phyloP scores from a whole-genome alignment of 2,888 invertebrate genomes.

The Sinotaia quadrata region DNA sequence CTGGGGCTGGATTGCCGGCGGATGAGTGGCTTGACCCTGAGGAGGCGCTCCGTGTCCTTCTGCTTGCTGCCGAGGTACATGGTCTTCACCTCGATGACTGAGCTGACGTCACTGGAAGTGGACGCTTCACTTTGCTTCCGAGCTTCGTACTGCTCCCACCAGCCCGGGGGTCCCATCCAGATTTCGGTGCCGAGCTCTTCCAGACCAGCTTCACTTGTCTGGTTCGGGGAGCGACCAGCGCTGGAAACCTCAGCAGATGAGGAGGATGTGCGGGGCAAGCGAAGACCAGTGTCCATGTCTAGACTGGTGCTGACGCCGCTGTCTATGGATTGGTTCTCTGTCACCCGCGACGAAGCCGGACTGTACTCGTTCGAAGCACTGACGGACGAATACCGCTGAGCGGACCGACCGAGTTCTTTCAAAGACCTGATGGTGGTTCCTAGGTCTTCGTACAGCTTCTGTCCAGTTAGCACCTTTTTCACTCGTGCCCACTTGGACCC shows the following conservation, averaged over 20 bases:
- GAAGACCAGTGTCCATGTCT: slow-evolving; percentile 50
- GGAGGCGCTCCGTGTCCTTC: slow-evolving; percentile 25
- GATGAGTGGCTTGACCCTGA: slow-evolving; percentile 40
- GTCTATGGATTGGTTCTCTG: slow-evolving; percentile 48
- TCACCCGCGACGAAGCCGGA: slow-evolving; percentile 32
- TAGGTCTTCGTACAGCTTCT: slow-evolving; percentile 58
- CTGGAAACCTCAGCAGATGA: slow-evolving; percentile 57
- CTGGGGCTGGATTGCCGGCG: slow-evolving; percentile 65
- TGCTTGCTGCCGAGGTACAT: slow-evolving; percentile 38
- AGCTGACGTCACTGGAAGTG: slow-evolving; percentile 39
- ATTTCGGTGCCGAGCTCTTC: slow-evolving; percentile 48
- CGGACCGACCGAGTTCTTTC: slow-evolving; percentile 50
- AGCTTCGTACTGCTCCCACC: slow-evolving; percentile 60
- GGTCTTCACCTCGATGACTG: slow-evolving; percentile 46
- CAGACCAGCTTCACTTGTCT: slow-evolving; percentile 27
- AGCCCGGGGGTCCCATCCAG: slow-evolving; percentile 66
- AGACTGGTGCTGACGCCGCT: slow-evolving; percentile 55
- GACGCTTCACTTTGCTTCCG: slow-evolving; percentile 36
- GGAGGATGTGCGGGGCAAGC: slow-evolving; percentile 45
- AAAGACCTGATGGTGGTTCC: slow-evolving; percentile 55
- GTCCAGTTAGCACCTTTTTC: slow-evolving; percentile 83
- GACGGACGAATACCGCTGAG: slow-evolving; percentile 38
- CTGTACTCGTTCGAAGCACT: slow-evolving; percentile 29
- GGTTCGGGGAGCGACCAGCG: slow-evolving; percentile 41
- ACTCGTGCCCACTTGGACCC: slow-evolving; percentile 92